Conservation (phyloP, 2,888 invertebrate species). For the Dicyrtomina minuta region DNA sequence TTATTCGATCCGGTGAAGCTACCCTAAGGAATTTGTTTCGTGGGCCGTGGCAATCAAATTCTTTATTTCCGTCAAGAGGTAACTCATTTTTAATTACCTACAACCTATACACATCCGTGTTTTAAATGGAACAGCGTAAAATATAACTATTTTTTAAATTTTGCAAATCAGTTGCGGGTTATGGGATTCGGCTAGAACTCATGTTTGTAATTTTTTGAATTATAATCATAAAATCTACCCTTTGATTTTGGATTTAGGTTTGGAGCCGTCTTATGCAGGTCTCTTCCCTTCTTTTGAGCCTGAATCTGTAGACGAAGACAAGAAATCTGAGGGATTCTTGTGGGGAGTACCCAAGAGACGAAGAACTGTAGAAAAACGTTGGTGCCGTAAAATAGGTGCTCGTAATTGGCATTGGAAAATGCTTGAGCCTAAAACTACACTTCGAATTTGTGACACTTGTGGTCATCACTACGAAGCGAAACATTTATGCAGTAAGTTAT, state of each 20-base stretch:
- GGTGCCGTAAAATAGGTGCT: conserved; percentile 71
- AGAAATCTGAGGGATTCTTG: conserved; percentile 66
- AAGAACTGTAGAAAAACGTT: conserved; percentile 72
- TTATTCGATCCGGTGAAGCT: conserved; percentile 1
- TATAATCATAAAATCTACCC: too few relatives aligned
- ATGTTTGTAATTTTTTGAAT: too few relatives aligned
- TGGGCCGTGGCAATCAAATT: conserved; percentile 2
- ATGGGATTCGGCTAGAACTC: too few relatives aligned
- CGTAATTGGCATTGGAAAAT: conserved; percentile 71
- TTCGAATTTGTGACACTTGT: conserved; percentile 76
- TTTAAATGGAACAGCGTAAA: too few relatives aligned
- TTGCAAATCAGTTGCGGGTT: too few relatives aligned
- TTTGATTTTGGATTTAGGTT: too few relatives aligned
- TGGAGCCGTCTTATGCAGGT: conserved; percentile 29
- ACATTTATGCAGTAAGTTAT: conserved; percentile 73
- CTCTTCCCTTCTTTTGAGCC: neutral
- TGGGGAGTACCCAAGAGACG: conserved; percentile 81
- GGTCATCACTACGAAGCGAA: conserved; percentile 80
- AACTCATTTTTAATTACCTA: too few relatives aligned
- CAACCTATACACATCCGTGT: too few relatives aligned
- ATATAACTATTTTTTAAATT: neutral
- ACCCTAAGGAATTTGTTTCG: conserved; percentile 10
- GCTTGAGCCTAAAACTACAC: conserved; percentile 69
- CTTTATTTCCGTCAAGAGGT: neutral
- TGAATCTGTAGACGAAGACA: conserved; percentile 30